Conservation (phyloP, 2,113 vertebrate species). For the Tetrao urogallus region DNA sequence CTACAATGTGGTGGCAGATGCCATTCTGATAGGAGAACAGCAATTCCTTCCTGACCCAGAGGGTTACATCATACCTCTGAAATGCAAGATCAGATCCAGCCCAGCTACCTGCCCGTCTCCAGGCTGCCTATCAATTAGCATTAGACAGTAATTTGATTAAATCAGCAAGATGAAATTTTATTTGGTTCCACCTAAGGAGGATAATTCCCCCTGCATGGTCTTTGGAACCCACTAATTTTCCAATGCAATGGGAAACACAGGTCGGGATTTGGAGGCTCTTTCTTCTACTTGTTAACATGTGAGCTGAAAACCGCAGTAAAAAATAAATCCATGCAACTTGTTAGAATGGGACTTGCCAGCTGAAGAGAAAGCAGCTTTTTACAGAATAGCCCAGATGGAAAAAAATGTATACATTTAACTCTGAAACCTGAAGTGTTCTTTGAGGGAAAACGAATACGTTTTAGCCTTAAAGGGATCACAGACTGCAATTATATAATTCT, state of each 20-base stretch:
- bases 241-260: slow-evolving; percentile 61
- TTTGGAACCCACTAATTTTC: slow-evolving; percentile 55
- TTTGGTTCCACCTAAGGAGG: slow-evolving; percentile 60
- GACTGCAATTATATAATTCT: slow-evolving; percentile 95
- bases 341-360: slow-evolving; percentile 30
- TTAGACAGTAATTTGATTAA: slow-evolving; percentile 69
- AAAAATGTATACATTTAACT: slow-evolving; percentile 57
- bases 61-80: slow-evolving; percentile 35
- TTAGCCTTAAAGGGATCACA: slow-evolving; percentile 87
- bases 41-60: slow-evolving; percentile 57
- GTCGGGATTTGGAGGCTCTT: slow-evolving; percentile 43
- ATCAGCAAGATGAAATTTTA: slow-evolving; percentile 55
- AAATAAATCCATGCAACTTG: slow-evolving; percentile 42
- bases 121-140: slow-evolving; percentile 54
- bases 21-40: slow-evolving; percentile 50
- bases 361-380: slow-evolving; percentile 52
- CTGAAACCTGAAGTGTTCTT: slow-evolving; percentile 84
- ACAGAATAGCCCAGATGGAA: slow-evolving; percentile 43
- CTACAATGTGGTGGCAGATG: slow-evolving; percentile 38
- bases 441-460: slow-evolving; percentile 85
- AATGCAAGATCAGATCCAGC: slow-evolving; percentile 46
- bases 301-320: slow-evolving; percentile 56
- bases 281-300: slow-evolving; percentile 60
- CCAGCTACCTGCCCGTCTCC: slow-evolving; percentile 55
- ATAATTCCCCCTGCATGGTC: slow-evolving; percentile 34